Base-by-base conservation (phyloP, 2,797 vertebrate species). In the Acanthurus leucopareius region DNA sequence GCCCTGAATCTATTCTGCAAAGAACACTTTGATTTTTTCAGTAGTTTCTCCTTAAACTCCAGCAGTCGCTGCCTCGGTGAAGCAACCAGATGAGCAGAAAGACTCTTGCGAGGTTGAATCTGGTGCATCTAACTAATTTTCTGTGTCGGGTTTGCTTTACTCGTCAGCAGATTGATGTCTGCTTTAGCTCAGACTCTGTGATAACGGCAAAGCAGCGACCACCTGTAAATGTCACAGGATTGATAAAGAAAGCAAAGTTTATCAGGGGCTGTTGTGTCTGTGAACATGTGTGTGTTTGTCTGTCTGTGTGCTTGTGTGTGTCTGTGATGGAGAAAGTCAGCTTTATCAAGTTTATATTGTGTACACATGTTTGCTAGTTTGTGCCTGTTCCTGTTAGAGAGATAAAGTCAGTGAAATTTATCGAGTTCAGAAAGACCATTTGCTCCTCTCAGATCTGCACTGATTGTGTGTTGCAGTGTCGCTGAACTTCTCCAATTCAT, bases 181-280 rank as follows among this genome's bases (percentile, higher is more conserved):
- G 83, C 40, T 45, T 68, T 65, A 16, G 74, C 58, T 73, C 73
- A 13, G 52, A 62, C 32, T 1, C 63, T 32, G 69, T 3, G 86
- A 90, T 87, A 89, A 89, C 66, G 22, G 35, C 80, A 59, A 87
- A 79, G 83, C 79, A 80, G 69, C 65, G 32, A 73, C 73, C 77
- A 89, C 83, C 85, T 89, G 84, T 77, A 84, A 88, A 91, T 88
- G 87, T 82, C 82, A 87, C 35, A 14, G 65, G 54, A 49, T 20
- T 85, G 87, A 91, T 82, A 82, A 76, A 80, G 75, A 76, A 73
- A 75, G 66, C 48, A 57, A 69, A 69, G 58, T 88, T 83, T 88
- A 89, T 89, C 83, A 1, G 51, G 38, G 7, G 32, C 20, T 13
- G 49, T 63, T 17, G 51, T 64, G 85, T 52, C 44, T 54, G 53